phyloP scores from a whole-genome alignment of 1,140 invertebrate species.

The Drosophila orosa region DNA sequence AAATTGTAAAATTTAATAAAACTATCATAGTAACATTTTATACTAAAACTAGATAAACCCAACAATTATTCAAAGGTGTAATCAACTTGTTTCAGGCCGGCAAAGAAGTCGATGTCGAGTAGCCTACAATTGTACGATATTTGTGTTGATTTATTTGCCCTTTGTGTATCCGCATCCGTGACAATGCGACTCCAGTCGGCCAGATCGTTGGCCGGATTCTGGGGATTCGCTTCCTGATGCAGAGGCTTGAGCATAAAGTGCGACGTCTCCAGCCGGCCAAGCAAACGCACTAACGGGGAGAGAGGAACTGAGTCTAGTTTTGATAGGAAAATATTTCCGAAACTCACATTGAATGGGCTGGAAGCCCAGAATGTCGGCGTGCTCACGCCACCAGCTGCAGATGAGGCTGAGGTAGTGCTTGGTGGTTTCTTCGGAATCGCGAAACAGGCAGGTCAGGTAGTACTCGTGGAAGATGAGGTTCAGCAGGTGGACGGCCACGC shows the following conservation, averaged over 20 bases:
- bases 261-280: constrained; percentile 56
- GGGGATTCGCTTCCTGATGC: constrained; percentile 55
- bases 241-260: constrained; percentile 75
- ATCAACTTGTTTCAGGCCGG: constrained; percentile 19
- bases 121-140: constrained; percentile 3
- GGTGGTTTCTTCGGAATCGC: constrained; percentile 75
- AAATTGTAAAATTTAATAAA: neutral
- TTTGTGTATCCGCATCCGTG: constrained; percentile 30
- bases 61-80: constrained; percentile 31
- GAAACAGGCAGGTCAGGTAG: constrained; percentile 67
- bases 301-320: neutral
- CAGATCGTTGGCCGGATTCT: constrained; percentile 56
- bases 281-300: constrained; percentile 52
- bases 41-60: neutral
- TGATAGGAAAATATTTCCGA: neutral
- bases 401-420: constrained; percentile 73
- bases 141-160: neutral
- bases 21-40: constrained; percentile 3
- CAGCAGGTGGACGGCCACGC: constrained; percentile 67
- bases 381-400: constrained; percentile 71
- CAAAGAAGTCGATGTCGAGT: constrained; percentile 39
- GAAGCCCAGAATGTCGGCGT: constrained; percentile 53
- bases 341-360: constrained; percentile 63
- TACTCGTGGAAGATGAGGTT: constrained; percentile 74
- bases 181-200: constrained; percentile 65